A percentile compares a stretch with the other conserved stretches of the same genome.
Evolutionary conservation across 2,888 invertebrate species (phyloP).

Genomic region (Mimas tiliae): DNA sequence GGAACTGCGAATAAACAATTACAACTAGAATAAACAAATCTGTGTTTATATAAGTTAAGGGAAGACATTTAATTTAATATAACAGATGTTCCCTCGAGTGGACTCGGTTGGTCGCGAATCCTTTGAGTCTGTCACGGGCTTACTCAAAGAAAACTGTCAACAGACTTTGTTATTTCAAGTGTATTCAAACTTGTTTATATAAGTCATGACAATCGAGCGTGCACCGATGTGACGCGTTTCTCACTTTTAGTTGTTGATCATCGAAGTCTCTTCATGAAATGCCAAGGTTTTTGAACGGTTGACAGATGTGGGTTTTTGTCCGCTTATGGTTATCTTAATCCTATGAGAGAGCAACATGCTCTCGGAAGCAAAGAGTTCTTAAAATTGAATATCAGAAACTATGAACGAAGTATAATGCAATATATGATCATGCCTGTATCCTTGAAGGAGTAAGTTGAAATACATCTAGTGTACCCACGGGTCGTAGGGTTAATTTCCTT

Average conservation of each 20-base stretch:
- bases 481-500: too few species aligned
- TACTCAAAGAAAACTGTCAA: conserved; percentile 70
- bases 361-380: not conserved
- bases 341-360: not conserved
- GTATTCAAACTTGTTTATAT: conserved; percentile 71
- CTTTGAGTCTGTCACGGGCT: conserved; percentile 72
- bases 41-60: conserved; percentile 38
- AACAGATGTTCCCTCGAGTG: conserved; percentile 70
- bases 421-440: too few species aligned
- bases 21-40: conserved; percentile 19
- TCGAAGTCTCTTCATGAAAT: conserved; percentile 10
- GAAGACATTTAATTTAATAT: conserved; percentile 75
- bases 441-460: too few species aligned
- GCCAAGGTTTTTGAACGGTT: not conserved
- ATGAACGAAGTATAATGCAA: too few species aligned
- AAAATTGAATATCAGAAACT: not conserved
- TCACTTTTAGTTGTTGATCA: conserved; percentile 27
- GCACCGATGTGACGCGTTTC: conserved; percentile 31
- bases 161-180: conserved; percentile 78
- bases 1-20: conserved; percentile 6
- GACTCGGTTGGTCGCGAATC: conserved; percentile 67
- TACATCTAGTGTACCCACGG: too few species aligned
- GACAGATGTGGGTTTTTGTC: not conserved
- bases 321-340: not conserved
- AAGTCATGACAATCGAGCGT: conserved; percentile 67